These are phyloP conservation scores for Ptychochromis oligacanthus DNA, from an alignment of 2,113 vertebrate genomes.

Conservation along the genomic window DNA sequence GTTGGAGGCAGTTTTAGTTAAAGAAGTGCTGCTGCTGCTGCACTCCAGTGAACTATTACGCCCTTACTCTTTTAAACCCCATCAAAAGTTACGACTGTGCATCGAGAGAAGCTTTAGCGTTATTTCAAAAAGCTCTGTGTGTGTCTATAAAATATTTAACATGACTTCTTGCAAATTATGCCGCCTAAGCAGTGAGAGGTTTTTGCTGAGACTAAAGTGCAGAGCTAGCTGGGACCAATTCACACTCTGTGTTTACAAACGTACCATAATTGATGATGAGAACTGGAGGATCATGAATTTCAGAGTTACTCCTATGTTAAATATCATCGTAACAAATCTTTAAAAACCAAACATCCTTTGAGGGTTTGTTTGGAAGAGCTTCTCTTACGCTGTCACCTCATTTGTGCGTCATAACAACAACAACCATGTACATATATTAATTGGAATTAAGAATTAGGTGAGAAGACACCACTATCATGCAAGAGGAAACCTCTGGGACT, in stretches of 20 bases:
- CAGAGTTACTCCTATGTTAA: neutral
- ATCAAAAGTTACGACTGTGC: constrained; percentile 40
- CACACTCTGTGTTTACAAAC: constrained; percentile 19
- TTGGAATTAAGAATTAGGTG: neutral
- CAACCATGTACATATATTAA: neutral
- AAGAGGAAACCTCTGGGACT: neutral
- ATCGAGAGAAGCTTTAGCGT: constrained; percentile 24
- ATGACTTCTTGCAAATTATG: constrained; percentile 18
- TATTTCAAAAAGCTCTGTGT: constrained; percentile 25
- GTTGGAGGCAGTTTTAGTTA: neutral
- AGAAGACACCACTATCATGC: accelerated
- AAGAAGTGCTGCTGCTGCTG: constrained; percentile 1
- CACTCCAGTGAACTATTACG: constrained; percentile 19
- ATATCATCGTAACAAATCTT: neutral
- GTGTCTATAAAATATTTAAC: constrained; percentile 60
- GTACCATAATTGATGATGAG: neutral
- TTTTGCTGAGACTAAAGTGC: neutral
- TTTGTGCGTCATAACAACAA: neutral
- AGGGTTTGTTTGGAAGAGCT: neutral
- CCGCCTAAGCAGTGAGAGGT: constrained; percentile 19
- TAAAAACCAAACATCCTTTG: neutral
- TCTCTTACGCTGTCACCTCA: neutral
- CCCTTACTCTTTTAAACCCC: constrained; percentile 13
- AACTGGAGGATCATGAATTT: neutral
- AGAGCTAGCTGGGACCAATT: neutral